These are phyloP conservation scores for Drosophila saltans DNA, from an alignment of 1,140 invertebrate genomes.

Conservation along the genomic window DNA sequence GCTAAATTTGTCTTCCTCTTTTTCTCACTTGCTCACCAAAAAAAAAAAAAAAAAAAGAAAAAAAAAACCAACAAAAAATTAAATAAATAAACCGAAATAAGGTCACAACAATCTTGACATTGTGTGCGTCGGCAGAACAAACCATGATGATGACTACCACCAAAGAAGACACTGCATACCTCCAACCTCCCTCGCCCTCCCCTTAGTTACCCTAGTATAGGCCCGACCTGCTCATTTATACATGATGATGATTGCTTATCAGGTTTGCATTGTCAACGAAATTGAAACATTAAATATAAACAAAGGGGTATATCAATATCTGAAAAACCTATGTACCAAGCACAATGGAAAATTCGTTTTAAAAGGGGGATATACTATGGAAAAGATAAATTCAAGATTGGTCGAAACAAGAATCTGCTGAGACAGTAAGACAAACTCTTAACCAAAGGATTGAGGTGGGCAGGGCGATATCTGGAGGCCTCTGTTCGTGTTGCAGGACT, in stretches of 20 bases:
- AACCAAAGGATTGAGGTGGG: no score
- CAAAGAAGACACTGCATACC: slow-evolving; percentile 19
- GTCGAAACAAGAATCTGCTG: no score
- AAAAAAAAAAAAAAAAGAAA: neutral
- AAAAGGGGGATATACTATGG: no score
- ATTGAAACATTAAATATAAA: neutral
- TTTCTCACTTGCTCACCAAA: slow-evolving; percentile 5
- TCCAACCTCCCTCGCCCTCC: neutral
- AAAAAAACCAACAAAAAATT: neutral
- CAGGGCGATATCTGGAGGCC: no score
- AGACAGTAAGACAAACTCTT: no score
- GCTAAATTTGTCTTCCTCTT: slow-evolving; percentile 1
- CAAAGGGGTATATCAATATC: neutral
- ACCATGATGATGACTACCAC: slow-evolving; percentile 31
- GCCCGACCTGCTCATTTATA: neutral
- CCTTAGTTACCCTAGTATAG: neutral
- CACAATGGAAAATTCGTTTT: no score
- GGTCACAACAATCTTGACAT: slow-evolving; percentile 75
- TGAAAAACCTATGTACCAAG: no score
- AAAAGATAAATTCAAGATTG: no score
- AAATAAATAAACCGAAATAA: slow-evolving; percentile 47
- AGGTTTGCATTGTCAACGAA: slow-evolving; percentile 50
- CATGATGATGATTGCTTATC: slow-evolving; percentile 47
- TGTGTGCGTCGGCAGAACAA: slow-evolving; percentile 42
- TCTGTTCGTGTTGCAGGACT: no score